Evolutionary conservation across 2,113 vertebrate species (phyloP).

Genomic region (Ginglymostoma cirratum): DNA sequence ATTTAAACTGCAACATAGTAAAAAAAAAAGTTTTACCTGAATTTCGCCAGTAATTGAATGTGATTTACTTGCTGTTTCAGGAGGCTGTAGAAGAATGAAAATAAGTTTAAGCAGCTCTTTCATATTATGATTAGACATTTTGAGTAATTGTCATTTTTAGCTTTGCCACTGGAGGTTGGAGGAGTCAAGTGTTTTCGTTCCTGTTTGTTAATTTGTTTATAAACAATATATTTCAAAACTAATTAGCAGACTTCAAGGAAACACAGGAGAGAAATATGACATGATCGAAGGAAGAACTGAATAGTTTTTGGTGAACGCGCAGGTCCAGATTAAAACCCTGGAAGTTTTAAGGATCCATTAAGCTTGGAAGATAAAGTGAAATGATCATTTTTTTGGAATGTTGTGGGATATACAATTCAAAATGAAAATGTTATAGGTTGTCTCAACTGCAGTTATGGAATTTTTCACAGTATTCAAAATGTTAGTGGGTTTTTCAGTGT

Average conservation of each 20-base stretch:
- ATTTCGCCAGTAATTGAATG: slow-evolving; percentile 93
- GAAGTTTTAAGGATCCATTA: neutral
- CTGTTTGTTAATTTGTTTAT: neutral
- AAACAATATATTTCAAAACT: neutral
- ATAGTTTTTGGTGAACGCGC: neutral
- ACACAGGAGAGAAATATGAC: neutral
- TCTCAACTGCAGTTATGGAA: too few species aligned
- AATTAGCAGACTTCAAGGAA: neutral
- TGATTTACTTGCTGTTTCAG: slow-evolving; percentile 67
- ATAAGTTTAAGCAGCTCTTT: neutral
- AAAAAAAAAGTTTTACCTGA: slow-evolving; percentile 64
- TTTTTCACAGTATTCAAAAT: too few species aligned
- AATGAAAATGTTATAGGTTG: too few species aligned
- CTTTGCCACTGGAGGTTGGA: neutral
- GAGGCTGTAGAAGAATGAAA: slow-evolving; percentile 56
- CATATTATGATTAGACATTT: neutral
- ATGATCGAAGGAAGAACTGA: neutral
- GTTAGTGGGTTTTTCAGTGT: too few species aligned
- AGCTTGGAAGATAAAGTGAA: neutral
- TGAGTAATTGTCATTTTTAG: neutral
- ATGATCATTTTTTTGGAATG: too few species aligned
- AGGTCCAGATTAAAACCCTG: neutral
- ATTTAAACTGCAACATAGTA: neutral
- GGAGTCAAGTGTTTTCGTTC: neutral
- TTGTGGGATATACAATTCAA: too few species aligned